Base-by-base conservation (phyloP, 2,113 vertebrate genomes). In the Leuciscus idus region DNA sequence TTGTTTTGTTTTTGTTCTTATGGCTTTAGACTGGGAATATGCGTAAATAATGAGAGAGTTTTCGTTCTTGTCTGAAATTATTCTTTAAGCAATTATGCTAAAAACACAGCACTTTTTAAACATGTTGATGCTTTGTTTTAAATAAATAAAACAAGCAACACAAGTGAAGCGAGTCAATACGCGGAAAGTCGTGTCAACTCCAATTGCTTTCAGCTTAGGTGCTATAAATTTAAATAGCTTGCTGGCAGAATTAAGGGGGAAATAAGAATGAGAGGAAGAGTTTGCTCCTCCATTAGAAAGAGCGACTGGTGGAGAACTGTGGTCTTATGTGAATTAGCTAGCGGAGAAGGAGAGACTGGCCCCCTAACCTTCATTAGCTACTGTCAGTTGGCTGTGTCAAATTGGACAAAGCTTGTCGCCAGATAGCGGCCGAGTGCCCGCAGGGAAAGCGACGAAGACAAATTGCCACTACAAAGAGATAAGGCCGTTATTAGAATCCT, bases 321-420 rank as follows among this genome's bases (percentile, higher is more conserved):
- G 78, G 82, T 85, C 50, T 90, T 36, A 75, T 88, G 87, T 68
- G 84, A 91, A 74, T 87, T 48, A 62, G 72, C 76, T 55, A 57
- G 6, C 30, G 88, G 84, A 83, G 75, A 59, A 30, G 33, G 85
- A 84, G 77, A 89, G 81, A 48, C 85, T 86, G 76, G 55, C 90
- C 87, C 61, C 2, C 79, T 91, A 91, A 93, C 92, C 92, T 94
- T 93, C 91, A 93, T 93, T 93, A 93, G 88, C 33, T 8, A n/a
- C 85, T 84, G 85, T 89, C 89, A 68, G 86, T 6, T 33, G 89
- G 88, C 83, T 57, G 80, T 78, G 78, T 84, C 61, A 83, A 86
- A 81, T 55, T 62, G 85, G 48, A 89, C 88, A 89, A 91, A 87
- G 87, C 90, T 50, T n/a, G 64, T 73, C 43, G 61, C 72, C 86